These are phyloP conservation scores for Agapostemon virescens DNA, from an alignment of 2,888 invertebrate species.

Conservation along the genomic window DNA sequence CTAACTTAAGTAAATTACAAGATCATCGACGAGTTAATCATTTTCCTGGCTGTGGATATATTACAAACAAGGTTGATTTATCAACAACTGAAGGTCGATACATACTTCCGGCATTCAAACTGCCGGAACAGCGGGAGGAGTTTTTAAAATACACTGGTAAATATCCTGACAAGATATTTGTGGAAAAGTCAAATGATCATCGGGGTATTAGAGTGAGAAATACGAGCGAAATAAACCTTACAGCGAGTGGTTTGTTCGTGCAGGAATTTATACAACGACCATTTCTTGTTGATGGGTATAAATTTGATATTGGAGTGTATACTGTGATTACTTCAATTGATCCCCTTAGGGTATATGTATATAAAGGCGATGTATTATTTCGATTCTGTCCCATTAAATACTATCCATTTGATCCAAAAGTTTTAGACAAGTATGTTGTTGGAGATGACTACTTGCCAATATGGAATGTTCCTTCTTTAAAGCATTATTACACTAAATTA, in stretches of 20 bases:
- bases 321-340: conserved; percentile 94
- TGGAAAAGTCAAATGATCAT: conserved; percentile 96
- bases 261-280: conserved; percentile 95
- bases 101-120: conserved; percentile 93
- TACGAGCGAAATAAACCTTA: conserved; percentile 87
- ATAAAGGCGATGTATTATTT: conserved; percentile 93
- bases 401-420: conserved; percentile 91
- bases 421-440: conserved; percentile 94
- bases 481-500: conserved; percentile 86
- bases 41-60: conserved; percentile 95
- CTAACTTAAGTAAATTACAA: conserved; percentile 83
- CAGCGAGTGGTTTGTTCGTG: conserved; percentile 89
- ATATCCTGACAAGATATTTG: conserved; percentile 89
- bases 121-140: conserved; percentile 88
- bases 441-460: conserved; percentile 96
- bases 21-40: conserved; percentile 93
- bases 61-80: conserved; percentile 95
- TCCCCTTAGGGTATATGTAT: conserved; percentile 93
- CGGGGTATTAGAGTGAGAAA: conserved; percentile 90
- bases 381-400: conserved; percentile 95
- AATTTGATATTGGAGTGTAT: conserved; percentile 98
- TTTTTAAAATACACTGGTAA: conserved; percentile 86
- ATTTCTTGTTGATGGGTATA: conserved; percentile 93
- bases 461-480: conserved; percentile 93
- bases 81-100: conserved; percentile 90